Evolutionary conservation across 2,797 vertebrate species (phyloP).

Genomic region (Anisognathus igniventris): DNA sequence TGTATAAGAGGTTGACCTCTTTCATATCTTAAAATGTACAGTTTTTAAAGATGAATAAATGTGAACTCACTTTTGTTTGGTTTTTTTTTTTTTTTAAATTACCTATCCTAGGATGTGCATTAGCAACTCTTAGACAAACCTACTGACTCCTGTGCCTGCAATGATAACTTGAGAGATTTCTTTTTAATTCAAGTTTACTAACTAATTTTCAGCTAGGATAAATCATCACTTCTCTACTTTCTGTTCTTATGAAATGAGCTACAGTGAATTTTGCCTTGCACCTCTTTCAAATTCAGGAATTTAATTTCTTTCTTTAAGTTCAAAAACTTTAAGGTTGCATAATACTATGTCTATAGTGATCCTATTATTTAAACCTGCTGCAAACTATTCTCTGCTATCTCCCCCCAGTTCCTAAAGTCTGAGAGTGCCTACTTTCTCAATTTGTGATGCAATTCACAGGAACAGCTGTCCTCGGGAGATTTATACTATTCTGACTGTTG

Average conservation of each 20-base stretch:
- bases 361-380: background rate
- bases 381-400: background rate
- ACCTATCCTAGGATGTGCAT: fast-evolving
- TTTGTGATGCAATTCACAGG: constrained; percentile 23
- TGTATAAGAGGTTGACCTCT: background rate
- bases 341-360: background rate
- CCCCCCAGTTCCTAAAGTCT: background rate
- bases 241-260: background rate
- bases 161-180: background rate
- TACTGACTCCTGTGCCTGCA: background rate
- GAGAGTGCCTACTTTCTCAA: background rate
- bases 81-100: background rate
- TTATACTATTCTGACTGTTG: background rate
- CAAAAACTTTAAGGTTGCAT: background rate
- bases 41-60: background rate
- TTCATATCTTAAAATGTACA: background rate
- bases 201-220: background rate
- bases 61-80: background rate
- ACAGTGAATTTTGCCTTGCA: background rate
- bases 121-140: background rate
- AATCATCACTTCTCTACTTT: background rate
- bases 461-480: background rate
- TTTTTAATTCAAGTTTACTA: background rate
- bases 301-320: background rate
- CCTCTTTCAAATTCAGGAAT: background rate